Base-by-base conservation (phyloP, 2,888 invertebrate genomes). In the Pocota personata region DNA sequence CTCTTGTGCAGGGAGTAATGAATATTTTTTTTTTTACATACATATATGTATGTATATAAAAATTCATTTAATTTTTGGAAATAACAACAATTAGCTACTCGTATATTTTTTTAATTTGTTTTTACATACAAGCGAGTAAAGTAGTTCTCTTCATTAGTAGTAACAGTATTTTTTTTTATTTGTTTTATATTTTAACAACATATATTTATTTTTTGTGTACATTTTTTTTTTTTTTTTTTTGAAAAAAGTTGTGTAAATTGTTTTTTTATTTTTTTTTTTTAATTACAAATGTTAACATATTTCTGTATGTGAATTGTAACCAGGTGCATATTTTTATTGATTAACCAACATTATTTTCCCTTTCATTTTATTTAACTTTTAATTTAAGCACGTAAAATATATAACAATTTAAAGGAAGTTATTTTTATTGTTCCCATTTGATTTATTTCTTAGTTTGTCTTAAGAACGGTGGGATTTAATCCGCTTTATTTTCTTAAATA, bases 281-380 rank as follows among this genome's bases (percentile, higher is more conserved):
- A 24, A 24, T 50, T 73, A 86, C 60, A 57, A 60, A 77, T 78
- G 52, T 27, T 73, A 55, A 46, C 48, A 83, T 52, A 55, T 60
- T 50, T 83, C 30, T 76, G 66, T 66, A 58, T 88, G 88, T 87
- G 87, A 87, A 87, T 88, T 88, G 87, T 88, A 87, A 88, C 88
- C 88, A 88, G 76, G 88, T 88, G 88, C 88, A 72, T 58, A 69
- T 57, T 46, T 48, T 50, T 57, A 21, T 50, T 46, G 3, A 50
- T 69, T 62, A 78, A 69, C 78, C 78, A 82, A 82, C 71, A 82
- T 35, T 67, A 76, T 84, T 87, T 16, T 35, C 40, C 40, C 14
- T 60, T 58, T 57, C 27, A 32, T 58, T 48, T 60, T 62, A 16
- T 35, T n/a, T 62, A 35, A 30, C 48, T 50, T 82, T 58, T 72